These are phyloP conservation scores for Onychomys torridus DNA, from an alignment of 2,797 vertebrate species.

Conservation along the genomic window DNA sequence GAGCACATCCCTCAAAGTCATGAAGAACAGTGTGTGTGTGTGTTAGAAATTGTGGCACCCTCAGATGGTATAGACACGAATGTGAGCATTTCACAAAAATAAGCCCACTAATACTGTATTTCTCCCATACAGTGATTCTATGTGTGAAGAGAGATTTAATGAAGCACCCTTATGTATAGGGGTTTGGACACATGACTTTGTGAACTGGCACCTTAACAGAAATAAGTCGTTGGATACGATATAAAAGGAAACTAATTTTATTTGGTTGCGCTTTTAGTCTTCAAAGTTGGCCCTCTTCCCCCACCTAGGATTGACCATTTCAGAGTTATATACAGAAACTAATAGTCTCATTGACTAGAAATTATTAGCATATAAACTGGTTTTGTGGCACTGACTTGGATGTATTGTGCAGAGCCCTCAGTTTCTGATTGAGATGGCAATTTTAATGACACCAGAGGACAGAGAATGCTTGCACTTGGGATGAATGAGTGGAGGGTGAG, in stretches of 20 bases:
- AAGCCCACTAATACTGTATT: not conserved
- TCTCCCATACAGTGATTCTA: conserved; percentile 14
- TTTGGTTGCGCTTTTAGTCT: conserved; percentile 28
- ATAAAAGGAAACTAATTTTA: conserved; percentile 16
- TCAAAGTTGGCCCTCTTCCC: not conserved
- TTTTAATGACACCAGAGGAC: not conserved
- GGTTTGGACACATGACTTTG: not conserved
- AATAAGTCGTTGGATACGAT: not conserved
- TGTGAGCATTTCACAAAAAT: not conserved
- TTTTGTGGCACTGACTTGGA: not conserved
- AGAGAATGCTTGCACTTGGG: not conserved
- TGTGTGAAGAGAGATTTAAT: conserved; percentile 18
- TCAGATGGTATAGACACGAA: not conserved
- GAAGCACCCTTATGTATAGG: not conserved
- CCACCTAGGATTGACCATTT: not conserved
- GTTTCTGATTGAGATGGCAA: not conserved
- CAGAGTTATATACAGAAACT: conserved; percentile 26
- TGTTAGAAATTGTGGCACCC: not conserved
- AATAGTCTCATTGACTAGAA: not conserved
- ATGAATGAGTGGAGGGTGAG: not conserved
- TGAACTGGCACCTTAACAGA: conserved; percentile 5
- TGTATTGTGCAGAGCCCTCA: not conserved
- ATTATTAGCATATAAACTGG: not conserved
- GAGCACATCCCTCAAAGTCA: not conserved
- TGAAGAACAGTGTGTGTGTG: not conserved